Base-by-base conservation (phyloP, 2,113 vertebrate species). In the Antigone vipio region DNA sequence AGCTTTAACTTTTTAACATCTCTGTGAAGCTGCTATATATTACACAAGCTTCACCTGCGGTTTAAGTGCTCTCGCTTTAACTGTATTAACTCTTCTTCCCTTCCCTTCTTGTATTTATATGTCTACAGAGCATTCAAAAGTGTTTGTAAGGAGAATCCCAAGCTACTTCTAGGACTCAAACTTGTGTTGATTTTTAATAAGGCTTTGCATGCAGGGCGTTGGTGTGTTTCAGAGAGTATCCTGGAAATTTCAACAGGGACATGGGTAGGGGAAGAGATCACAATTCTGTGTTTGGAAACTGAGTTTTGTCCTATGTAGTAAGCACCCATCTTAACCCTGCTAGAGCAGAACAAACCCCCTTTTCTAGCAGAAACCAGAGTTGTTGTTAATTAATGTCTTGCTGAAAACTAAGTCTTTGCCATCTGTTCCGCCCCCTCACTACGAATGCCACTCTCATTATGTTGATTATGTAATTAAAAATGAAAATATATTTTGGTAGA, bases 401-500 rank as follows among this genome's bases (percentile, higher is more conserved):
- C 91, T 92, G 94, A 73, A 96, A 95, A 92, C 38, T 0, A 89
- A 96, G 92, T 78, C 78, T 92, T 42, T 85, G 88, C 97, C 97
- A 98, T 98, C 96, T 98, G 97, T 92, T 97, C 97, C 32, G 0
- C 97, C 93, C 95, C 93, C 96, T 97, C 96, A 92, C 80, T 77
- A 89, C 35, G 68, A 96, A 95, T 92, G 96, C 92, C 50, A 45
- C 80, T 93, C 85, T 68, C 80, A 49, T 95, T 94, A 69, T 91
- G 92, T 68, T 95, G 94, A 91, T 97, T 97, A 97, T 95, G 91
- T 97, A 98, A 98, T 91, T 82, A 88, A 84, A 94, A 96, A 97
- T 35, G 80, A 96, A 96, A 96, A 96, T 96, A 96, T 93, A 96
- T 95, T 97, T 97, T 95, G 86, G 91, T 96, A 91, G 89, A 91